Base-by-base conservation (phyloP, 2,888 invertebrate species). In the Gasteruption jaculator region DNA sequence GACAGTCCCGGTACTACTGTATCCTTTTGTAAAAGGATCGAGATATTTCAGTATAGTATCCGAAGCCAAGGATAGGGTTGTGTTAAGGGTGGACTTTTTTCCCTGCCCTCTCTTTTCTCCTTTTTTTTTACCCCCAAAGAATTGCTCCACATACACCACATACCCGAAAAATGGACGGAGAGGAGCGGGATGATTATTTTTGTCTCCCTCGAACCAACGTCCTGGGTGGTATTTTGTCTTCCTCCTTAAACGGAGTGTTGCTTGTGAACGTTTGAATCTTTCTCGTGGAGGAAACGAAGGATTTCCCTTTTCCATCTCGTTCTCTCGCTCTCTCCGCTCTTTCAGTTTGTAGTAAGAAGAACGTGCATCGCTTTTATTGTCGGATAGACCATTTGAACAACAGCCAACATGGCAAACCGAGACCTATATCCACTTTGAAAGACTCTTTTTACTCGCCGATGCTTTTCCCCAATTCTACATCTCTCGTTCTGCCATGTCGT, bases 311-410 rank as follows among this genome's bases (percentile, higher is more conserved):
- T n/a, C n/a, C n/a, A n/a, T n/a, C n/a, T n/a, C n/a, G n/a, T n/a
- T n/a, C n/a, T n/a, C n/a, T n/a, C n/a, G n/a, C n/a, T n/a, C n/a
- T n/a, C n/a, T n/a, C n/a, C n/a, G n/a, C n/a, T n/a, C n/a, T n/a
- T n/a, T n/a, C 41, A 44, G 19, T n/a, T n/a, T n/a, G n/a, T n/a
- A n/a, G n/a, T n/a, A n/a, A 44, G 36, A 57, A 52, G 58, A 57
- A 61, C 60, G 57, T 62, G 62, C 60, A 61, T 61, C 53, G 58
- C 58, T 63, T 64, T 67, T 66, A 67, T 66, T 58, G 63, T 61
- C 53, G 56, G 50, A 58, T 61, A 59, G 62, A 64, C 58, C 58
- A 61, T 65, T 67, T 67, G 65, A 67, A 67, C 65, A 66, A 65
- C 59, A 60, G 65, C 67, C 67, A 67, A 66, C 63, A 63, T 59